phyloP scores from a whole-genome alignment of 1,140 invertebrate species.

The Brachionus paranguensis region DNA sequence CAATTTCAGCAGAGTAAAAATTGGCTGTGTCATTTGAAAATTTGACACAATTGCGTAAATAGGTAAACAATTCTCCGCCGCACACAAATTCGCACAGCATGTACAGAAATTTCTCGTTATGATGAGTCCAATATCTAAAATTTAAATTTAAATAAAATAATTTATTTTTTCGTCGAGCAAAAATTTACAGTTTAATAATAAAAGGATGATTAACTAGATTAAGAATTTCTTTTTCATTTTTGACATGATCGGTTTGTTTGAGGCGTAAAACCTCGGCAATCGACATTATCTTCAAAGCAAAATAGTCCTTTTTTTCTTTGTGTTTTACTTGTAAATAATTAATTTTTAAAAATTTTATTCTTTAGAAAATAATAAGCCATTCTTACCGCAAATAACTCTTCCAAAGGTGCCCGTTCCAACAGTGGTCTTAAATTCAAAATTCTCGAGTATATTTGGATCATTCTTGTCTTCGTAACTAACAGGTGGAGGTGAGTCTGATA shows the following conservation, averaged over 20 bases:
- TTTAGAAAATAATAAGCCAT: constrained; percentile 71
- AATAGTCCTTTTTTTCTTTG: constrained; percentile 70
- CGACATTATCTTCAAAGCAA: constrained; percentile 82
- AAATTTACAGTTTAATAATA: constrained; percentile 78
- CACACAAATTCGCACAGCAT: constrained; percentile 82
- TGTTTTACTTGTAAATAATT: constrained; percentile 62
- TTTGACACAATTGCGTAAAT: constrained; percentile 76
- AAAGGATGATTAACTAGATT: constrained; percentile 76
- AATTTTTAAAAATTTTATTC: background rate
- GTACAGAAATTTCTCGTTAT: constrained; percentile 76
- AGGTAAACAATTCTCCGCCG: constrained; percentile 90
- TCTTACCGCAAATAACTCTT: constrained; percentile 98
- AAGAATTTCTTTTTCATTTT: constrained; percentile 85
- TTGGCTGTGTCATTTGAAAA: constrained; percentile 77
- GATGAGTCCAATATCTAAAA: constrained; percentile 59
- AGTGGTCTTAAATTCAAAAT: constrained; percentile 28
- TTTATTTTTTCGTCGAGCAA: background rate
- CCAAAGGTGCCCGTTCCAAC: constrained; percentile 98
- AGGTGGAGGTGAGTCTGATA: background rate
- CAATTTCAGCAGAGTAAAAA: constrained; percentile 90
- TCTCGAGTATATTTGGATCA: background rate
- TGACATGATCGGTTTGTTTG: constrained; percentile 83
- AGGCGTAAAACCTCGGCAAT: constrained; percentile 83
- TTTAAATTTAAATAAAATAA: background rate
- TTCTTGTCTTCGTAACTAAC: background rate